Evolutionary conservation across 1,140 invertebrate species (phyloP).

Genomic region (Pseudobourletiella spinata): DNA sequence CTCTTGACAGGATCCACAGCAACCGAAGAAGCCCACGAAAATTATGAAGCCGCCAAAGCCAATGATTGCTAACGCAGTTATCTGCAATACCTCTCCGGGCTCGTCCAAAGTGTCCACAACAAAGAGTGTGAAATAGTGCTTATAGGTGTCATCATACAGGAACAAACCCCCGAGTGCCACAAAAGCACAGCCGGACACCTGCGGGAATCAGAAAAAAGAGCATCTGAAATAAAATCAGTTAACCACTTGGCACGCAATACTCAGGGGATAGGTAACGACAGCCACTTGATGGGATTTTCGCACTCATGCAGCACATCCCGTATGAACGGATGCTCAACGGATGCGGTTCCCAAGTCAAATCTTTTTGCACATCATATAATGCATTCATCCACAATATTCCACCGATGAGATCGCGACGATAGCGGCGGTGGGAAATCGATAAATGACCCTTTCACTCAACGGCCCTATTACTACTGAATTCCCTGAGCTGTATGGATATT

Average conservation of each 20-base stretch:
- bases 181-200: slow-evolving; percentile 47
- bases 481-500: no score
- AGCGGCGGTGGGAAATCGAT: no score
- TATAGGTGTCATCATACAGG: slow-evolving; percentile 45
- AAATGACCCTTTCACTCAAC: no score
- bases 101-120: slow-evolving; percentile 28
- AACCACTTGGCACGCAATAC: slow-evolving; percentile 5
- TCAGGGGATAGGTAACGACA: no score
- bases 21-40: slow-evolving; percentile 48
- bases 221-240: slow-evolving; percentile 8
- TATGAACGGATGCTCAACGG: no score
- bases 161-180: slow-evolving; percentile 46
- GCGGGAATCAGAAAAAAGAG: slow-evolving; percentile 19
- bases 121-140: slow-evolving; percentile 45
- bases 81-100: slow-evolving; percentile 43
- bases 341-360: no score
- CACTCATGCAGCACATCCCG: no score
- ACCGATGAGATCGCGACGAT: no score
- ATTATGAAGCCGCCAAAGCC: slow-evolving; percentile 46
- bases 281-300: no score
- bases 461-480: no score
- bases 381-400: no score
- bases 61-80: slow-evolving; percentile 45
- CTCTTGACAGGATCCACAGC: slow-evolving; percentile 45
- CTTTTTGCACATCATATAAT: no score